These are phyloP conservation scores for Lepas anatifera DNA, from an alignment of 2,888 invertebrate genomes.

Conservation along the genomic window DNA sequence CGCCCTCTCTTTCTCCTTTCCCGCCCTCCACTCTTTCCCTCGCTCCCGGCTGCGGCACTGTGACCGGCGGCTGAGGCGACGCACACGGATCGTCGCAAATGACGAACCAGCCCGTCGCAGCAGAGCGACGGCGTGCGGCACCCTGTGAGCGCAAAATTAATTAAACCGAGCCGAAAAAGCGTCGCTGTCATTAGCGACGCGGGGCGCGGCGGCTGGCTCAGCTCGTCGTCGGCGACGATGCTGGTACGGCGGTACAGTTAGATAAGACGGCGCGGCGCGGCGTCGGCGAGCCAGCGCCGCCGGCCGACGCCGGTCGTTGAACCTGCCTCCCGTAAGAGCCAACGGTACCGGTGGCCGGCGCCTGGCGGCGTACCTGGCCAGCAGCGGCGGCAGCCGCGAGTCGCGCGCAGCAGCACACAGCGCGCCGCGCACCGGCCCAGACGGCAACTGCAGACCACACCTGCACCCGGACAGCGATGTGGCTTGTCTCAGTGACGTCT, in stretches of 20 bases:
- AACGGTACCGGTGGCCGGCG: not conserved
- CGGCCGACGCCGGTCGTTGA: not conserved
- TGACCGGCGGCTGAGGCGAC: not conserved
- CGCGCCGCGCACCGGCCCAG: not conserved
- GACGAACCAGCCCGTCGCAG: not conserved
- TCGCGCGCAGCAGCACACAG: not conserved
- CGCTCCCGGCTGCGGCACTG: not conserved
- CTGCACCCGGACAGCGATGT: slow-evolving; percentile 42
- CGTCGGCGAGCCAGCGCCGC: not conserved
- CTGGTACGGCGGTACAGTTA: not conserved
- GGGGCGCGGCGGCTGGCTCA: not conserved
- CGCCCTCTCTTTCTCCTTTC: too few species aligned
- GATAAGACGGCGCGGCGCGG: not conserved
- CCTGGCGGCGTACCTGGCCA: not conserved
- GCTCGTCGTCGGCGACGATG: too few species aligned
- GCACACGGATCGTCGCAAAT: too few species aligned
- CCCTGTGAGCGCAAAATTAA: not conserved
- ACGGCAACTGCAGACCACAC: slow-evolving; percentile 38
- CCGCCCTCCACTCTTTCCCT: not conserved
- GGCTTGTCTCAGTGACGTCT: too few species aligned
- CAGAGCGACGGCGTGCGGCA: too few species aligned
- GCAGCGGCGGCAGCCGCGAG: not conserved
- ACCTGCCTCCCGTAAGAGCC: slow-evolving; percentile 5
- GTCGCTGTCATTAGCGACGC: not conserved
- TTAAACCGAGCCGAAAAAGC: slow-evolving; percentile 11